A percentile compares a stretch with the other conserved stretches of the same genome.
These are phyloP conservation scores for Pseudococcus viburni DNA, from an alignment of 2,888 invertebrate species.

Conservation along the genomic window DNA sequence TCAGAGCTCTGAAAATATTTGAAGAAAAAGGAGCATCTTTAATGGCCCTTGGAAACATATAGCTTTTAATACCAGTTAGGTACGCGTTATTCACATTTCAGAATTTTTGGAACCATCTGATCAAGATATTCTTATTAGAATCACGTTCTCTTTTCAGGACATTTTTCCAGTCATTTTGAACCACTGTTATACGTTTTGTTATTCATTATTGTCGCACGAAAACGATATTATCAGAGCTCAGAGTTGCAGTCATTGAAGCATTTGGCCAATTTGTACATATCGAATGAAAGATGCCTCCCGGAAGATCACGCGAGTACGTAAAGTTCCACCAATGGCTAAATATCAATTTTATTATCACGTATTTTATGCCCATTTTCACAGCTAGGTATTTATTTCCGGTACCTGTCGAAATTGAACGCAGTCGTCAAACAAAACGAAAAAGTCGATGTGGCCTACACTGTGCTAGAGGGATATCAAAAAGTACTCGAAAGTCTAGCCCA, in stretches of 20 bases:
- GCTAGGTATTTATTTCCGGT: not conserved
- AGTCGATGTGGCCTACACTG: slow-evolving; percentile 59
- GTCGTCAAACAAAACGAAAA: slow-evolving; percentile 53
- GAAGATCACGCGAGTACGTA: not conserved
- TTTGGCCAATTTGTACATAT: slow-evolving; percentile 55
- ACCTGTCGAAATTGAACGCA: not conserved
- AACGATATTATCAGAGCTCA: slow-evolving; percentile 55
- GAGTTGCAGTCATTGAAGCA: slow-evolving; percentile 59
- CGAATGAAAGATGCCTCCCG: slow-evolving; percentile 44
- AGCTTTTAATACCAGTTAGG: slow-evolving; percentile 54
- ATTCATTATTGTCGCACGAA: slow-evolving; percentile 30
- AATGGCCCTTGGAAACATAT: slow-evolving; percentile 61
- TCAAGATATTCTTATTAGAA: no score
- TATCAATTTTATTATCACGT: not conserved
- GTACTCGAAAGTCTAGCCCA: slow-evolving; percentile 56
- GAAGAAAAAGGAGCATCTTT: slow-evolving; percentile 63
- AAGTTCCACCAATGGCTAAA: not conserved
- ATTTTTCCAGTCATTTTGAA: slow-evolving; percentile 53
- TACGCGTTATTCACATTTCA: slow-evolving; percentile 12
- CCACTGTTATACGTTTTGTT: slow-evolving; percentile 40
- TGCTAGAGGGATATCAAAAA: slow-evolving; percentile 59
- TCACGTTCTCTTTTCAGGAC: slow-evolving; percentile 9
- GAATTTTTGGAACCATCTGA: not conserved
- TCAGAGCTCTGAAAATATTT: slow-evolving; percentile 60
- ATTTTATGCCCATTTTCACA: not conserved